Evolutionary conservation across 1,140 invertebrate genomes (phyloP).

Genomic region (Drosophila miranda): DNA sequence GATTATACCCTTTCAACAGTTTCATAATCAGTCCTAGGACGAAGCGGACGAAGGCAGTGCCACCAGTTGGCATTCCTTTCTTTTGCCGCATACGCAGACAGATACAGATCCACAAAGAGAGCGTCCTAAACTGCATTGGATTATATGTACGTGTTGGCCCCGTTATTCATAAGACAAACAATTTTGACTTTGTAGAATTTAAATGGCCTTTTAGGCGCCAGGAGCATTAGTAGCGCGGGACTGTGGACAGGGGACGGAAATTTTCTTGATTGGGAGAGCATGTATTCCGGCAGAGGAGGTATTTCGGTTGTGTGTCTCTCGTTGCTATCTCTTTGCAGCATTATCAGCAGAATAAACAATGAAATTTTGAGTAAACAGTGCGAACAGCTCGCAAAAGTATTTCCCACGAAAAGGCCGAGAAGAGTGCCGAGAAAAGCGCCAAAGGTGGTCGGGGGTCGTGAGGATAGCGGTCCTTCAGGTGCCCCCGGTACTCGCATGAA

Average conservation of each 20-base stretch:
- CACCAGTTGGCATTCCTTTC: conserved; percentile 45
- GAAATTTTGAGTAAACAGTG: conserved; percentile 57
- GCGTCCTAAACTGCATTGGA: conserved; percentile 57
- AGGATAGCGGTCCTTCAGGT: conserved; percentile 5
- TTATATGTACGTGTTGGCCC: conserved; percentile 55
- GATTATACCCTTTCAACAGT: too few species aligned
- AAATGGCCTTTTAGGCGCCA: conserved; percentile 41
- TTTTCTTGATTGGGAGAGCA: conserved; percentile 25
- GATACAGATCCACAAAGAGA: conserved; percentile 4
- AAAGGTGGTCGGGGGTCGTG: not conserved
- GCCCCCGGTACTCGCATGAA: not conserved
- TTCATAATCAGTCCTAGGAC: not conserved
- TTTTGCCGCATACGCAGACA: conserved; percentile 33
- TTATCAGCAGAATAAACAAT: conserved; percentile 57
- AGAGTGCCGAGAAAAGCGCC: not conserved
- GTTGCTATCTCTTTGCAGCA: conserved; percentile 22
- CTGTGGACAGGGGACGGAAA: not conserved
- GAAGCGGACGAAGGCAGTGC: conserved; percentile 7
- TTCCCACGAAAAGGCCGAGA: conserved; percentile 12
- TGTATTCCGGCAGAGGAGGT: conserved; percentile 13
- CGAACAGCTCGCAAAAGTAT: conserved; percentile 43
- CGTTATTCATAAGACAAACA: conserved; percentile 37
- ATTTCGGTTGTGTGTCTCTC: conserved; percentile 23
- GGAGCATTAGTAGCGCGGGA: not conserved
- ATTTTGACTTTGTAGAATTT: conserved; percentile 61